Evolutionary conservation across 2,797 vertebrate genomes (phyloP).

Genomic region (Ambastaia sidthimunki): DNA sequence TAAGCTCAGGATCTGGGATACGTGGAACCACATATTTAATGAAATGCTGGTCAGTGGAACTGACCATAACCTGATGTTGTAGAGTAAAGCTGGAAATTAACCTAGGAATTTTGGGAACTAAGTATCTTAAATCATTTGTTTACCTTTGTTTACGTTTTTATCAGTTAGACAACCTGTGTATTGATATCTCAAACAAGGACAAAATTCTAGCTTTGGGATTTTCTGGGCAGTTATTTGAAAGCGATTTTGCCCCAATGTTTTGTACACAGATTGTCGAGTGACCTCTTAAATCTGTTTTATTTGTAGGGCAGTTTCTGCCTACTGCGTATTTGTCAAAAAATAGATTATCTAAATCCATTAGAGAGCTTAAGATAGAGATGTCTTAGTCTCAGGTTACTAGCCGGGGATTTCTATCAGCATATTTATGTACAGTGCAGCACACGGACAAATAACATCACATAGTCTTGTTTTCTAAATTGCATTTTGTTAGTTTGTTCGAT

Average conservation of each 20-base stretch:
- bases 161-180: not conserved
- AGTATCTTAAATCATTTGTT: too few relatives aligned
- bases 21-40: not conserved
- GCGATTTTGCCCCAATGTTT: not conserved
- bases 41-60: not conserved
- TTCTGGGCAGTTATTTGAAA: not conserved
- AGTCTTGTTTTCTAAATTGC: not conserved
- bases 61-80: not conserved
- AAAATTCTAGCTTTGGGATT: not conserved
- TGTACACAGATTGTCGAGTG: conserved; percentile 11
- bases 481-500: not conserved
- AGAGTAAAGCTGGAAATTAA: not conserved
- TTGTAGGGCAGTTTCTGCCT: conserved; percentile 27
- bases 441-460: not conserved
- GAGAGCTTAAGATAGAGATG: conserved; percentile 41
- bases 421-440: not conserved
- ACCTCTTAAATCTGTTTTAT: conserved; percentile 35
- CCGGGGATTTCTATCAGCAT: conserved; percentile 48
- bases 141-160: not conserved
- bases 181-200: not conserved
- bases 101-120: not conserved
- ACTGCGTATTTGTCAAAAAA: conserved; percentile 45
- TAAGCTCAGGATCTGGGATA: not conserved
- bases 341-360: conserved; percentile 52
- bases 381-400: conserved; percentile 47